Percentiles rank a stretch among this genome's conserved stretches.
phyloP scores from a whole-genome alignment of 2,888 invertebrate species.

The Timema cristinae region DNA sequence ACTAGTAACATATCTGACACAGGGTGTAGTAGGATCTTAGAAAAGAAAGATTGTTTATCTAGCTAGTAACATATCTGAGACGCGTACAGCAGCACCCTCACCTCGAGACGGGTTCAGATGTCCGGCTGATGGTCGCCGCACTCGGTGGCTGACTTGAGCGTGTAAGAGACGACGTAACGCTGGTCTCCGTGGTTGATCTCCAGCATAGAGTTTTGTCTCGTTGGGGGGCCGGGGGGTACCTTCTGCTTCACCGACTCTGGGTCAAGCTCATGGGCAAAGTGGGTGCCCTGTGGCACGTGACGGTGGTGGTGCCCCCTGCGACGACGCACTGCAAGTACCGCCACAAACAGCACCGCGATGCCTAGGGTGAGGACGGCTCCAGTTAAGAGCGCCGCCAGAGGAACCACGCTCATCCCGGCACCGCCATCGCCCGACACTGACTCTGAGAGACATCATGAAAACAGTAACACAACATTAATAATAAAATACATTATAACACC shows the following conservation, averaged over 20 bases:
- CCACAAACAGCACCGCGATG: conserved; percentile 58
- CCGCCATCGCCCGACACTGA: conserved; percentile 39
- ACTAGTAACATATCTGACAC: no score
- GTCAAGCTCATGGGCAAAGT: conserved; percentile 35
- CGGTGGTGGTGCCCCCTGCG: conserved; percentile 48
- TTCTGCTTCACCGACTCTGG: conserved; percentile 48
- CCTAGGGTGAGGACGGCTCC: conserved; percentile 63
- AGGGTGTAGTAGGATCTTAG: no score
- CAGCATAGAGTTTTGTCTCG: conserved; percentile 53
- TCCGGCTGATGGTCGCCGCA: conserved; percentile 57
- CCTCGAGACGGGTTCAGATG: conserved; percentile 72
- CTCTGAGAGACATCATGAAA: conserved; percentile 37
- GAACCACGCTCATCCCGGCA: conserved; percentile 58
- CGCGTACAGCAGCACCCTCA: conserved; percentile 32
- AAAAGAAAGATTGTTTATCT: no score
- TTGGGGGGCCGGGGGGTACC: conserved; percentile 35
- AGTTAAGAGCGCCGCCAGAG: conserved; percentile 64
- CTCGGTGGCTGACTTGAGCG: conserved; percentile 58
- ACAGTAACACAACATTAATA: neutral
- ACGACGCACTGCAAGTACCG: conserved; percentile 60
- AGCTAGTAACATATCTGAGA: no score
- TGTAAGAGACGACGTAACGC: conserved; percentile 80
- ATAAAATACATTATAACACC: neutral
- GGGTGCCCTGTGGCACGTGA: conserved; percentile 16
- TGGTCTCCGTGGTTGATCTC: conserved; percentile 76